Evolutionary conservation across 2,113 vertebrate species (phyloP).

Genomic region (Pelecanus crispus): DNA sequence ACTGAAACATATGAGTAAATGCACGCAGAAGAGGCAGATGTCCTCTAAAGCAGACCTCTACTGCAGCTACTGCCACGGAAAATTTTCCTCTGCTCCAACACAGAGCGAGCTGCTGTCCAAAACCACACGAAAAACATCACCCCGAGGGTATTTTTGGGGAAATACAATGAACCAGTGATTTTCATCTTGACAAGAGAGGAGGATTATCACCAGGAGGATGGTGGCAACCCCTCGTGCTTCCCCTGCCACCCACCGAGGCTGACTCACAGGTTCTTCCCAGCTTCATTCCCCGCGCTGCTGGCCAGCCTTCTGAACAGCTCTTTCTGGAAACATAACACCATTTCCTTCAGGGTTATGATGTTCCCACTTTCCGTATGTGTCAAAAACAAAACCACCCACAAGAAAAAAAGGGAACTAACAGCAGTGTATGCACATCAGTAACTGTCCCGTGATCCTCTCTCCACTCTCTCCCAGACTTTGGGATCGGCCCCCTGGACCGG

Average conservation of each 20-base stretch:
- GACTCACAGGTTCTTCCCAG: background rate
- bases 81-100: background rate
- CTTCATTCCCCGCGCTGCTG: background rate
- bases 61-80: background rate
- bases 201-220: background rate
- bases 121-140: background rate
- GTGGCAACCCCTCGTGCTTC: background rate
- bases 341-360: background rate
- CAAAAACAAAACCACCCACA: background rate
- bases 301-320: rapidly evolving
- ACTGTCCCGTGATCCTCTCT: background rate
- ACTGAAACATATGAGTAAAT: background rate
- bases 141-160: background rate
- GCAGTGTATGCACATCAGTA: background rate
- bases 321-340: background rate
- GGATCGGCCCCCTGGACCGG: background rate
- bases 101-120: background rate
- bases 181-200: background rate
- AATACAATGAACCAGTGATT: background rate
- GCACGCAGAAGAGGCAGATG: background rate
- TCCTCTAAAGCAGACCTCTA: background rate
- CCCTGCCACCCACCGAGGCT: background rate
- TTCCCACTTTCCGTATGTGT: background rate
- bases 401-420: background rate
- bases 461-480: background rate